Evolutionary conservation across 23 tunicate species (phyloP), one percentile per base, ranked within the genome.

Genomic region (Botrylloides violaceus): DNA sequence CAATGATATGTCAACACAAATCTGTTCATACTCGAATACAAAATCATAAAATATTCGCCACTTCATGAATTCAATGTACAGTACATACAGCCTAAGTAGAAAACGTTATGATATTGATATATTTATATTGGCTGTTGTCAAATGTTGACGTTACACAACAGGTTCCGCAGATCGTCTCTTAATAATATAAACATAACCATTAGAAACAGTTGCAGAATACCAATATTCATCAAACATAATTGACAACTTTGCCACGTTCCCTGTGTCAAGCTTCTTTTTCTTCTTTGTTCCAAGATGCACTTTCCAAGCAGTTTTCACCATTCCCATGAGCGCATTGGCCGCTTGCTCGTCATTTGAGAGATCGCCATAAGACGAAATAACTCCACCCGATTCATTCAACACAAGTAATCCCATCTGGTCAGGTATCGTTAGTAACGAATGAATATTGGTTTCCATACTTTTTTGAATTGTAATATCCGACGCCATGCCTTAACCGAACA

Each of bases 251-350:
- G 25, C 74, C 19, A 68, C 32, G 28, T 37, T 39, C 6, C 58
- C 74, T 62, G 70, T 66, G 12, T 15, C 12, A 7, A 9, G 12
- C 12, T 43, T 43, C 27, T 76, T 80, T 61, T 64, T 76, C n/a
- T 59, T 63, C 29, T 61, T 59, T 7, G 59, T 62, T 20, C 77
- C 82, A 64, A 80, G 78, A 34, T 80, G 75, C 18, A 87, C 74
- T 56, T 87, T 87, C 95, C 95, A 87, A 28, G 95, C 86, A 61
- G 83, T 76, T 32, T 43, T 38, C 0, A 87, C 86, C 82, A 87
- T 80, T 31, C 71, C 71, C 82, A 80, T 73, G 27, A 87, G 56
- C 18, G 64, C 82, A 36, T 87, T 87, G n/a, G 82, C 95, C 1
- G 81, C 48, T 33, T 80, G 73, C 49, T 66, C 95, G 80, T 87